phyloP scores from a whole-genome alignment of 2,113 vertebrate genomes.

The Tichodroma muraria region DNA sequence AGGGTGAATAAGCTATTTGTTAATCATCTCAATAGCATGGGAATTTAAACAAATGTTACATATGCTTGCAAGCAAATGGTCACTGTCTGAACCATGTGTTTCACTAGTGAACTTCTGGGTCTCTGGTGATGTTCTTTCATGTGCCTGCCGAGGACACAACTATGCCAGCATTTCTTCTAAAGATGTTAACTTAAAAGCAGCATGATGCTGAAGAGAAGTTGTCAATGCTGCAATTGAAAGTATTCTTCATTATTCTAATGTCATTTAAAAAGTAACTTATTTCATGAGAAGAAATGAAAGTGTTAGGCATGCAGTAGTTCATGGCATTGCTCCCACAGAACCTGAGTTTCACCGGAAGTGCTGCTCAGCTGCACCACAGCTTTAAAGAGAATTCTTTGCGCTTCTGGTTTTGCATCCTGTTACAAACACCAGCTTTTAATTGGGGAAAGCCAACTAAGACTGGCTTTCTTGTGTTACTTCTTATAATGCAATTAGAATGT shows the following conservation, averaged over 20 bases:
- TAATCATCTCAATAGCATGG: constrained; percentile 30
- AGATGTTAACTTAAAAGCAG: constrained; percentile 42
- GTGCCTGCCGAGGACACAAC: neutral
- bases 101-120: constrained; percentile 13
- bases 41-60: constrained; percentile 60
- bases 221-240: neutral
- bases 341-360: neutral
- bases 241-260: neutral
- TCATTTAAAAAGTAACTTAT: neutral
- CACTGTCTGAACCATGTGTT: constrained; percentile 54
- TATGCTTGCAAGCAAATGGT: constrained; percentile 59
- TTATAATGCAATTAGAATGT: neutral
- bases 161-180: constrained; percentile 37
- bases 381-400: neutral
- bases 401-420: neutral
- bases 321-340: neutral
- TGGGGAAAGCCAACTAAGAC: neutral
- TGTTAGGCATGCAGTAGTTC: neutral
- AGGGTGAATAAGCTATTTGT: constrained; percentile 11
- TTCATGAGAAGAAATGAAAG: neutral
- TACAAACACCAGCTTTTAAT: neutral
- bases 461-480: neutral
- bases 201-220: neutral
- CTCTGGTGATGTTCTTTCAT: constrained; percentile 43
- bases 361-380: neutral